Conservation (phyloP, 2,113 vertebrate species). For the Grammomys dolichurus region DNA sequence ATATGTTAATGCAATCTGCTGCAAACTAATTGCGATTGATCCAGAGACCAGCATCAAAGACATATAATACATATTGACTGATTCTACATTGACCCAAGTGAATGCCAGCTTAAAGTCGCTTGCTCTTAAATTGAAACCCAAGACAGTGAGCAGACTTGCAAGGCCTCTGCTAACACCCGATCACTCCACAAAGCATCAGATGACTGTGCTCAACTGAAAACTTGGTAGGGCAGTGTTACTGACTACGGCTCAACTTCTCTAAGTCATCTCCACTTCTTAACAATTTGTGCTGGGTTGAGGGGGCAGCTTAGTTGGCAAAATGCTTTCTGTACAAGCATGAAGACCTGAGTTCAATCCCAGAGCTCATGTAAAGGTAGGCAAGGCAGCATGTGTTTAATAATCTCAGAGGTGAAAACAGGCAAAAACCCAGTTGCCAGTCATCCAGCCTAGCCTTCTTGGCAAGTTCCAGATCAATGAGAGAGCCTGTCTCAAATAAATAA, state of each 20-base stretch:
- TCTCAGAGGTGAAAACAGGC: background rate
- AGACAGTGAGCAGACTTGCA: background rate
- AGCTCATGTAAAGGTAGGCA: background rate
- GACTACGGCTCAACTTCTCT: background rate
- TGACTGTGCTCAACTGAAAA: background rate
- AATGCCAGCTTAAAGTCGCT: constrained; percentile 23
- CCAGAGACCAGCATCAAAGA: constrained; percentile 50
- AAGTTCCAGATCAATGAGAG: background rate
- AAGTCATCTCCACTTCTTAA: background rate
- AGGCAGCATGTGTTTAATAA: background rate
- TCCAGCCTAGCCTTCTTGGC: background rate
- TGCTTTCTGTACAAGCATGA: background rate
- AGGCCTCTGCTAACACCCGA: background rate
- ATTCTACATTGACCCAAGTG: constrained; percentile 22
- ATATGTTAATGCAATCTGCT: constrained; percentile 78
- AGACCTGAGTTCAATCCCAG: background rate
- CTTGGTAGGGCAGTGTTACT: background rate
- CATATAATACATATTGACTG: constrained; percentile 64
- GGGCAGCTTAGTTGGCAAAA: background rate
- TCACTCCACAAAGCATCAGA: background rate
- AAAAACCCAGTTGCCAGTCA: background rate
- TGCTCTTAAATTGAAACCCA: constrained; percentile 65
- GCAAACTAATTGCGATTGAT: constrained; percentile 80
- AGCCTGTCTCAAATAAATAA: background rate
- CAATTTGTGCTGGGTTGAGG: background rate